These are phyloP conservation scores for Drosophila kurseongensis DNA, from an alignment of 1,140 invertebrate genomes.

Conservation along the genomic window DNA sequence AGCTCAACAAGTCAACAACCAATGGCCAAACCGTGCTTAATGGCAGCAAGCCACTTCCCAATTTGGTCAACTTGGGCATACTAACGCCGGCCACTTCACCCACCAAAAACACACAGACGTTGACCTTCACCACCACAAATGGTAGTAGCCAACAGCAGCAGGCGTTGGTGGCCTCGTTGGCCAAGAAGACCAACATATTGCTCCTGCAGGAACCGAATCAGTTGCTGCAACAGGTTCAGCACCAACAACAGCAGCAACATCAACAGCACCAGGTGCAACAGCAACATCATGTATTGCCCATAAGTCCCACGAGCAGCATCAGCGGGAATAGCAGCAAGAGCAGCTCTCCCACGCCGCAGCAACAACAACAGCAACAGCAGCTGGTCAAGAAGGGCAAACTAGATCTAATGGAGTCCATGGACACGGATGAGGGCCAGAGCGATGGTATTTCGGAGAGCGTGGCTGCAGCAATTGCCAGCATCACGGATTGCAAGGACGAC, in stretches of 20 bases:
- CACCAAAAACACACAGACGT: constrained; percentile 79
- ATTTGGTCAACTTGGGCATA: constrained; percentile 85
- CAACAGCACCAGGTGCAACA: constrained; percentile 46
- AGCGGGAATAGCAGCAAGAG: constrained; percentile 69
- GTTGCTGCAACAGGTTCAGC: constrained; percentile 43
- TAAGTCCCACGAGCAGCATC: constrained; percentile 79
- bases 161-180: constrained; percentile 57
- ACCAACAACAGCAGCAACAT: constrained; percentile 46
- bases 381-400: constrained; percentile 52
- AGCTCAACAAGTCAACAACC: constrained; percentile 34
- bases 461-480: constrained; percentile 45
- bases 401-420: constrained; percentile 64
- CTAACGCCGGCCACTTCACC: constrained; percentile 86
- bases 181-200: constrained; percentile 63
- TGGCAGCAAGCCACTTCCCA: constrained; percentile 67
- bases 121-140: constrained; percentile 74
- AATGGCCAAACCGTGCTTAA: constrained; percentile 52
- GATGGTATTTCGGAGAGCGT: constrained; percentile 54
- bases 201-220: constrained; percentile 62
- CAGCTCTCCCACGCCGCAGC: constrained; percentile 67
- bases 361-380: constrained; percentile 38
- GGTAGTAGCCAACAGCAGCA: constrained; percentile 59
- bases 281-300: constrained; percentile 70
- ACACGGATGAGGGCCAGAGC: constrained; percentile 58
- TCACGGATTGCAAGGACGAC: constrained; percentile 54